Base-by-base conservation (phyloP, 2,888 invertebrate species). In the Trilocha varians region DNA sequence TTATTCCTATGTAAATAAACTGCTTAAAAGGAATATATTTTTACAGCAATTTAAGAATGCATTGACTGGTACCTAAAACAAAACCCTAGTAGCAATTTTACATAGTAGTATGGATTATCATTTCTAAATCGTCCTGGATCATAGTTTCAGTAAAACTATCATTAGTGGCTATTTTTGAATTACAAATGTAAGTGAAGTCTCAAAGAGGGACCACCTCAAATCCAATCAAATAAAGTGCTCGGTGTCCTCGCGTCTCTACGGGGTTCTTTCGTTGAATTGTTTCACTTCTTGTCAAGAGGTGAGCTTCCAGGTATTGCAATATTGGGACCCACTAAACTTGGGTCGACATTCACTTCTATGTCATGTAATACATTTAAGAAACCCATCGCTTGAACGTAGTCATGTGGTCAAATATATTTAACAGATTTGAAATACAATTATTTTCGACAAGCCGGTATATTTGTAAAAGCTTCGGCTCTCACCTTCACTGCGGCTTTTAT, bases 171-270 rank as follows among this genome's bases (percentile, higher is more conserved):
- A 25, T 25, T 25, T 25, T 25, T 25, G 25, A 25, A 25, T 25
- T 25, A 44, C 49, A 52, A 55, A 52, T 52, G 47, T 48, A 52
- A 59, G 56, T 54, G 62, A 63, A 59, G 62, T 65, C 59, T 65
- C 56, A 55, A 59, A 62, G 58, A 65, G 57, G 67, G 70, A 66
- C 69, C 72, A 73, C 70, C 75, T 74, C 61, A 64, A 66, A 79
- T 72, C 72, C 79, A 84, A 84, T 84, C 76, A 72, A 60, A 67
- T 70, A 74, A 73, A 82, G 82, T 82, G 80, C 77, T 65, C 65
- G 66, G 66, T 62, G 63, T 64, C 64, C 53, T 57, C 59, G 56
- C 59, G 66, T 66, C 68, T 67, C 65, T 58, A 48, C 55, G 55
- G 63, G 71, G 70, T 76, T 79, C 78, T 82, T 79, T 75, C 66